Evolutionary conservation across 2,113 vertebrate genomes (phyloP), one percentile per base, ranked within the genome.

Genomic region (Triplophysa tibetana): DNA sequence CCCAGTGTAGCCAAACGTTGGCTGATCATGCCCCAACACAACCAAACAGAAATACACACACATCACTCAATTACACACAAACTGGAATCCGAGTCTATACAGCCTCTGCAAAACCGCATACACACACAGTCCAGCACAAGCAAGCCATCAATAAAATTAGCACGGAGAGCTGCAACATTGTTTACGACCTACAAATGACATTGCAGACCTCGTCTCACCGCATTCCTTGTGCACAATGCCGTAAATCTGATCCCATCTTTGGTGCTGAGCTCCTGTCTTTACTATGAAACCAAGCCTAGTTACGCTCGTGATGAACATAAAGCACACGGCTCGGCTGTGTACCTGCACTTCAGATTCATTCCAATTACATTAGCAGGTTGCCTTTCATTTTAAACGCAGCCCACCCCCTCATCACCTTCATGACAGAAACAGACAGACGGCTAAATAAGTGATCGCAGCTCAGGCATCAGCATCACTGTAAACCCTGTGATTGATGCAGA

Each of bases 361-460:
- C 86, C 87, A 90, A 88, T 90, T 90, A 90, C 90, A 90, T 89
- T 90, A 90, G 67, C 66, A 80, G 87, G 87, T 87, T 65, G 75
- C 50, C 58, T 79, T 87, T 90, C 88, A 88, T 83, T 87, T 63
- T 45, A 75, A 62, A 48, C 58, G 19, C 81, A 82, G 83, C 82
- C 81, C 75, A 78, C 54, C 56, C 82, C 78, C 80, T 88, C 86
- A 75, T 77, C 48, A 75, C 50, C 50, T n/a, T 9, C 17, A 26
- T 50, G 72, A 83, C 72, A 75, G 23, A 23, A 75, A 77, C 77
- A 74, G 58, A 86, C 77, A 66, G 78, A 26, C 70, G 50, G 68
- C 81, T 81, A 38, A 77, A 83, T 66, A 77, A 83, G 75, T 79
- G 17, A 85, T 80, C 58, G 58, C 38, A 33, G 69, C 63, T 66